Conservation (phyloP, 2,797 vertebrate genomes). For the Buceros bicornis region DNA sequence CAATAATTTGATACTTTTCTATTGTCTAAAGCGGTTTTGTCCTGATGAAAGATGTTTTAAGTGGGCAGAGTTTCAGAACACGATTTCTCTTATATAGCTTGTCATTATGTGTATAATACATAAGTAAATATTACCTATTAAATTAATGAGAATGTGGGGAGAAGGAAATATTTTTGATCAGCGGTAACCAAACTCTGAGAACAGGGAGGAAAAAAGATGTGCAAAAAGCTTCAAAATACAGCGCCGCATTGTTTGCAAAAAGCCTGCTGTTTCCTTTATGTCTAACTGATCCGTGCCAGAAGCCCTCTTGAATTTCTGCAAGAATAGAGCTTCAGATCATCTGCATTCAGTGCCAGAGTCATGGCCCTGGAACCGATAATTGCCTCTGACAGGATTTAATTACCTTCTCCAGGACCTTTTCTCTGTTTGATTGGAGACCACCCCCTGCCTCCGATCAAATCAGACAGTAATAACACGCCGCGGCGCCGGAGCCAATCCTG, state of each 20-base stretch:
- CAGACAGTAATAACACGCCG: conserved; percentile 88
- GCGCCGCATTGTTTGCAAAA: conserved; percentile 84
- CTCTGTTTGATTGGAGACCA: conserved; percentile 90
- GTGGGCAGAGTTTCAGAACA: conserved; percentile 50
- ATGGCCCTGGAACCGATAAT: conserved; percentile 89
- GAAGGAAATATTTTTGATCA: conserved; percentile 79
- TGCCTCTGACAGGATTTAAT: conserved; percentile 93
- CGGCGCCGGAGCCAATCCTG: conserved; percentile 86
- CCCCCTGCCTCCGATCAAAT: conserved; percentile 88
- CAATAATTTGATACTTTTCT: conserved; percentile 22
- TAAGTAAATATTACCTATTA: conserved; percentile 75
- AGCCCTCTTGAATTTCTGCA: conserved; percentile 85
- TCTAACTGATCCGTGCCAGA: conserved; percentile 81
- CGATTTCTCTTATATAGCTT: conserved; percentile 69
- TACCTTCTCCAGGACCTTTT: conserved; percentile 90
- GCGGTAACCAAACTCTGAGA: conserved; percentile 73
- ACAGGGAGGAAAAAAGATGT: conserved; percentile 52
- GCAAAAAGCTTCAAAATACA: conserved; percentile 80
- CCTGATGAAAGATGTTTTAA: conserved; percentile 65
- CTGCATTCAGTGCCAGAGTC: conserved; percentile 89
- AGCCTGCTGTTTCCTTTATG: conserved; percentile 83
- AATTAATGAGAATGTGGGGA: conserved; percentile 80
- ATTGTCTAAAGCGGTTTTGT: conserved; percentile 55
- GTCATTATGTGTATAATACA: conserved; percentile 64
- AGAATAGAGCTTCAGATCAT: conserved; percentile 87